Conservation (phyloP, 2,888 invertebrate genomes). For the Gryllus longicercus region DNA sequence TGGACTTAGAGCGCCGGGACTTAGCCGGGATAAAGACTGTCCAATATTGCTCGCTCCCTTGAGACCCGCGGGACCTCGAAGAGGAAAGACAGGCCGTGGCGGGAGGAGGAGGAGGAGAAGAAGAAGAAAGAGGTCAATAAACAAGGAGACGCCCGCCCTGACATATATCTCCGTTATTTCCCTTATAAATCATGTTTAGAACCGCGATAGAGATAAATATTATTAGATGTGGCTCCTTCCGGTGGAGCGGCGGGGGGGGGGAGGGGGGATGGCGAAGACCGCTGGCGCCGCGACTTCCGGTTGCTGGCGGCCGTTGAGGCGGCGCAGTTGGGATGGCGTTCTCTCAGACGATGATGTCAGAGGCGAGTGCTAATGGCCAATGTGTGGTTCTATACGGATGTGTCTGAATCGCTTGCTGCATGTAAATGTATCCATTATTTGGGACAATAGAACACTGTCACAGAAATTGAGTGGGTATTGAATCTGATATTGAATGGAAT, state of each 20-base stretch:
- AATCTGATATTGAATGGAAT: too few species aligned
- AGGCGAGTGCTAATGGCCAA: too few species aligned
- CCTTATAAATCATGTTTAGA: conserved; percentile 10
- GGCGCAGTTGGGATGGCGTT: too few species aligned
- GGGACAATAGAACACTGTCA: too few species aligned
- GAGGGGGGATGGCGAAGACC: too few species aligned
- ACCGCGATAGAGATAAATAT: conserved; percentile 9
- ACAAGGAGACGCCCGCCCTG: neutral
- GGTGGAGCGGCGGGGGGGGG: neutral
- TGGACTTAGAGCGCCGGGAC: neutral
- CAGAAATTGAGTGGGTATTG: too few species aligned
- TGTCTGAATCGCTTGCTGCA: too few species aligned
- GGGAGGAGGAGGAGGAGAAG: neutral
- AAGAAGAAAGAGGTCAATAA: conserved; percentile 17
- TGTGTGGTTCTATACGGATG: too few species aligned
- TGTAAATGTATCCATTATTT: too few species aligned
- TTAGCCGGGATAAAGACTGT: neutral
- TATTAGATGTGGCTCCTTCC: neutral
- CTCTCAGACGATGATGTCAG: too few species aligned
- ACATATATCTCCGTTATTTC: conserved; percentile 1
- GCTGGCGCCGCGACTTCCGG: too few species aligned
- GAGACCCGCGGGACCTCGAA: neutral
- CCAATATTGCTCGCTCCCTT: neutral
- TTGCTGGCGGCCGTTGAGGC: too few species aligned
- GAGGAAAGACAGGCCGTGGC: neutral